Base-by-base conservation (phyloP, 2,797 vertebrate genomes). In the Alca torda region DNA sequence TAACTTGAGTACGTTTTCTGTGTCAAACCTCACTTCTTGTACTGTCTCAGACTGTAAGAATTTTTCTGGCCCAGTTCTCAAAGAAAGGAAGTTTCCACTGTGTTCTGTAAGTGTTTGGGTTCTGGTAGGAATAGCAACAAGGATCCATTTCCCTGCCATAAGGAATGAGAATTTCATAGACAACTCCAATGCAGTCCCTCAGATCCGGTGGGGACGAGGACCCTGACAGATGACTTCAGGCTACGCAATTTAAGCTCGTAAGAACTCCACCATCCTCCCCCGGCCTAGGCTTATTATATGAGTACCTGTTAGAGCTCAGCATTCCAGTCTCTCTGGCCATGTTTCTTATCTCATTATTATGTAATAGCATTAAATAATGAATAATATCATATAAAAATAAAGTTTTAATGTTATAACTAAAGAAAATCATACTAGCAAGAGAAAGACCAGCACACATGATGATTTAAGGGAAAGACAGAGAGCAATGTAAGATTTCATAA, bases 1-100 rank as follows among this genome's bases (percentile, higher is more conserved):
- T 87, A 96, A 95, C 83, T 91, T 4, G 3, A 94, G 46, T 33
- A 35, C 5, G 2, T 89, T 96, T 96, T 97, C 94, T 96, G 48
- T 87, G 60, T 83, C 74, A 94, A 87, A 28, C 45, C 63, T 94
- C 86, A 83, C 61, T 94, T 30, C 33, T 51, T 67, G 78, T 64
- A 56, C 56, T 88, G 67, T 73, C 59, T 90, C 81, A 60, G 54
- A 93, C 16, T 23, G 51, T 61, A 56, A 94, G 82, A 93, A 77
- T 90, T 95, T 96, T 90, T 94, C 87, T 87, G 8, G 9, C 45
- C 28, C 51, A 63, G 16, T 59, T 94, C 33, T 80, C 33, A 35
- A 79, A n/a, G 41, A 54, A 67, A 65, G 16, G 25, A 94, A 39
- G 24, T 61, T 93, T 81, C 69, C 69, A 26, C 16, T 24, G 41